Percentiles rank a stretch among this genome's conserved stretches.
Conservation (phyloP, 2,113 vertebrate genomes). For the Hydrochoerus hydrochaeris region DNA sequence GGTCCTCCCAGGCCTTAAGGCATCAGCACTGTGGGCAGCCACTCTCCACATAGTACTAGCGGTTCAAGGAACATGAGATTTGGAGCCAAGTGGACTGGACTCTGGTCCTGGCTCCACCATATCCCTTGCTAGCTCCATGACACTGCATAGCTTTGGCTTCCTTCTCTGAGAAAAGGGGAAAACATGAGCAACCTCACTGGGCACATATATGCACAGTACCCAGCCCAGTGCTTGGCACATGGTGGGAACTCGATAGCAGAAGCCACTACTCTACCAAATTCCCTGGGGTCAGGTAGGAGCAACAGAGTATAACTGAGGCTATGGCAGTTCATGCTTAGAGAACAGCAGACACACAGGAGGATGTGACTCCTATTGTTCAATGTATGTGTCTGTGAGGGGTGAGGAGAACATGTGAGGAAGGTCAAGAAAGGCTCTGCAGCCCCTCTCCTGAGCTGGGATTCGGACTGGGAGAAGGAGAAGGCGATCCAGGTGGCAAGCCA, state of each 20-base stretch:
- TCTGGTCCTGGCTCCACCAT: neutral
- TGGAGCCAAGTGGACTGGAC: neutral
- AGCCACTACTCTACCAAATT: neutral
- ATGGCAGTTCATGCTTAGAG: neutral
- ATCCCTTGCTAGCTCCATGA: neutral
- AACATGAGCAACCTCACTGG: fast-evolving
- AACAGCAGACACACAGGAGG: neutral
- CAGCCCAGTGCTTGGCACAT: neutral
- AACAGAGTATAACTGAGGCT: neutral
- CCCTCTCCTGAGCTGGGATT: neutral
- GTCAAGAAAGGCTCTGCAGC: too few relatives aligned
- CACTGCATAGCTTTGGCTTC: neutral
- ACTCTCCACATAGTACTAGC: fast-evolving
- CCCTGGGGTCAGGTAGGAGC: neutral
- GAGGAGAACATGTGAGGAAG: too few relatives aligned
- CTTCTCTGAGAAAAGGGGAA: neutral
- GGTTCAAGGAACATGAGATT: fast-evolving
- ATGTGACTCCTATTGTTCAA: neutral
- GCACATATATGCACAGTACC: too few relatives aligned
- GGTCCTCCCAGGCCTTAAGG: neutral
- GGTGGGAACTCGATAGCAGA: neutral
- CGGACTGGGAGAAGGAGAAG: neutral
- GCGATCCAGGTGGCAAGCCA: neutral
- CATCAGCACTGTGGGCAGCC: neutral
- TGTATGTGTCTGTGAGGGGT: neutral